Base-by-base conservation (phyloP, 2,888 invertebrate genomes). In the Eulithis testata region DNA sequence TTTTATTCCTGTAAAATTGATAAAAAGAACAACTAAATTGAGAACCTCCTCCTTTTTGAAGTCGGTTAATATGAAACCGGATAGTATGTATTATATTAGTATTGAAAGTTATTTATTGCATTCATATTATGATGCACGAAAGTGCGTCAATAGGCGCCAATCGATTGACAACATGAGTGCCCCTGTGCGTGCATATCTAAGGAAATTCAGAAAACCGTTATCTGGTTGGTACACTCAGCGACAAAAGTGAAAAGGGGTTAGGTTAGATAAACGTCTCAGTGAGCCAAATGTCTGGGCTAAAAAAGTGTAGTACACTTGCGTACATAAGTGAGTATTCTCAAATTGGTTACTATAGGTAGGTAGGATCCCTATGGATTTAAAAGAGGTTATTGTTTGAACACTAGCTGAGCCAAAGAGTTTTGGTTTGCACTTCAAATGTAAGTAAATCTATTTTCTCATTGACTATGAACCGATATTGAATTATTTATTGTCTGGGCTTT, bases 61-160 rank as follows among this genome's bases (percentile, higher is more conserved):
- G 2, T 21, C 21, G 21, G 21, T 21, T 21, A 21, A 21, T 21
- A 1, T 21, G 1, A 21, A 21, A 21, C 21, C 2, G 21, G 21
- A 21, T 21, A 21, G 21, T 31, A 40, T 4, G 40, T 40, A 11
- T 40, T 40, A 40, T 40, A 45, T 31, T 53, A 11, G 61, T 66
- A 62, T 68, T 65, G 36, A 69, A 76, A 68, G 66, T 60, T 69
- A 72, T 75, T 60, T 70, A 72, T 75, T 73, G 58, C 70, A 80
- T 77, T 69, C 74, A 21, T 21, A 21, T 21, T 2, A 71, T 67
- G 69, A 69, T 62, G 71, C 63, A 70, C 52, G 50, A 62, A 70
- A 69, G 64, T 76, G 72, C 77, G 78, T 81, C 78, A 77, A 64
- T 70, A 60, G 40, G 72, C 77, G 78, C 80, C 78, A 77, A 64